These are phyloP conservation scores for Dione vanillae DNA, from an alignment of 2,888 invertebrate genomes.

Conservation along the genomic window DNA sequence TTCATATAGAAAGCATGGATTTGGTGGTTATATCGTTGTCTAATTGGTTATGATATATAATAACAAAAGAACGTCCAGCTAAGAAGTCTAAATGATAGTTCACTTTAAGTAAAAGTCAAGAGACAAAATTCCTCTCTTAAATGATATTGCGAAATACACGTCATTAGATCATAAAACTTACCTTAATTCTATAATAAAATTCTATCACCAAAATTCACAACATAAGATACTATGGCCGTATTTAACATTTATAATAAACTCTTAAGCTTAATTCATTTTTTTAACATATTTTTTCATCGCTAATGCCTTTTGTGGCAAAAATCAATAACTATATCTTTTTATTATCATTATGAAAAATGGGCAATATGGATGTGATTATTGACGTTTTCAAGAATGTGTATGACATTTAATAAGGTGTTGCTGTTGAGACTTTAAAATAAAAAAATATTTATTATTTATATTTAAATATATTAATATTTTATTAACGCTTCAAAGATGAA, in stretches of 20 bases:
- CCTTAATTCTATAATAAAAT: constrained; percentile 53
- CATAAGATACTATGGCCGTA: constrained; percentile 50
- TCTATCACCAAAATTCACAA: constrained; percentile 57
- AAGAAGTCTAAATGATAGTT: neutral
- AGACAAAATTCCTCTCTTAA: constrained; percentile 36
- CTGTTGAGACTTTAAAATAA: constrained; percentile 15
- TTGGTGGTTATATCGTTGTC: constrained; percentile 33
- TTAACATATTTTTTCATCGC: constrained; percentile 43
- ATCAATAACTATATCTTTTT: constrained; percentile 66
- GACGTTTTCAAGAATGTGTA: constrained; percentile 50
- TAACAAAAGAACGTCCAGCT: constrained; percentile 20
- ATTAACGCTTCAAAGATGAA: too few species aligned
- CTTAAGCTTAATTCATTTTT: constrained; percentile 35
- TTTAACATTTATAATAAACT: constrained; percentile 41
- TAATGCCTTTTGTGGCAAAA: constrained; percentile 59
- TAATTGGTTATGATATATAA: constrained; percentile 22
- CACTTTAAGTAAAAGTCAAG: constrained; percentile 21
- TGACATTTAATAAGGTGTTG: constrained; percentile 39
- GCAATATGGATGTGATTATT: constrained; percentile 65
- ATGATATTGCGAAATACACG: constrained; percentile 63
- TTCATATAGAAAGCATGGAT: constrained; percentile 35
- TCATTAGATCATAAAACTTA: constrained; percentile 71
- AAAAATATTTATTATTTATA: neutral
- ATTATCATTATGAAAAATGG: constrained; percentile 60
- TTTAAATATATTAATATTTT: too few species aligned